These are phyloP conservation scores for chimpanzee (Pan troglodytes) DNA, from an alignment of 2,113 vertebrate genomes.

Conservation along the genomic window DNA sequence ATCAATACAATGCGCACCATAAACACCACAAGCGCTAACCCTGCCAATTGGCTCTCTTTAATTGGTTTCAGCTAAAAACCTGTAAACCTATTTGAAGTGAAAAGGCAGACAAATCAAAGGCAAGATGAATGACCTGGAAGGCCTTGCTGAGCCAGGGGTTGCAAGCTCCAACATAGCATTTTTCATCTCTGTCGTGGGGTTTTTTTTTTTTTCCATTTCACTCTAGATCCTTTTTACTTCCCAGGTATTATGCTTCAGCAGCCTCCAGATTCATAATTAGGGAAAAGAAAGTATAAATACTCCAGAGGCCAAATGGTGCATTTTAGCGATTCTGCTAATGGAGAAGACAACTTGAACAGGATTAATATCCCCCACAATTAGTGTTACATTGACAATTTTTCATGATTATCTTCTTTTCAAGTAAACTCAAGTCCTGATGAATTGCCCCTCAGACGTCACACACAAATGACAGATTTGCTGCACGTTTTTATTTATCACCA, in stretches of 20 bases:
- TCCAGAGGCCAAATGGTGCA: slow-evolving; percentile 76
- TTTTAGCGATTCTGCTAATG: slow-evolving; percentile 80
- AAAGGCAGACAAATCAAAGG: slow-evolving; percentile 69
- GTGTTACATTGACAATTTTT: slow-evolving; percentile 75
- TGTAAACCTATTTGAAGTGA: slow-evolving; percentile 74
- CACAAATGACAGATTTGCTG: slow-evolving; percentile 80
- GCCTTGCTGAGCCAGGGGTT: slow-evolving; percentile 53
- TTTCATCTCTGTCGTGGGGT: slow-evolving; percentile 37
- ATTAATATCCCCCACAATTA: slow-evolving; percentile 85
- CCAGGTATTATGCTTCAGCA: slow-evolving; percentile 47
- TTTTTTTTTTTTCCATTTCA: slow-evolving; percentile 59
- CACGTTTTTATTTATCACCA: slow-evolving; percentile 75
- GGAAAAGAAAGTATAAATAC: slow-evolving; percentile 76
- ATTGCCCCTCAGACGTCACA: slow-evolving; percentile 78
- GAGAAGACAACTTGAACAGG: slow-evolving; percentile 81
- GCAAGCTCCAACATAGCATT: neutral
- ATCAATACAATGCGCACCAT: slow-evolving; percentile 70
- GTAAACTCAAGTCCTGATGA: slow-evolving; percentile 76
- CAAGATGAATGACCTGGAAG: neutral
- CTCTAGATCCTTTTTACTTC: slow-evolving; percentile 63
- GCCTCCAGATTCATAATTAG: slow-evolving; percentile 78
- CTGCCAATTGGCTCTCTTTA: slow-evolving; percentile 78
- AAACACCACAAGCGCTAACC: slow-evolving; percentile 73
- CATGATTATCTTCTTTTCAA: slow-evolving; percentile 77
- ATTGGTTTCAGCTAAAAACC: slow-evolving; percentile 80